Percentiles rank a stretch among this genome's conserved stretches.
Evolutionary conservation across 2,888 invertebrate genomes (phyloP).

Genomic region (Eilema depressum): DNA sequence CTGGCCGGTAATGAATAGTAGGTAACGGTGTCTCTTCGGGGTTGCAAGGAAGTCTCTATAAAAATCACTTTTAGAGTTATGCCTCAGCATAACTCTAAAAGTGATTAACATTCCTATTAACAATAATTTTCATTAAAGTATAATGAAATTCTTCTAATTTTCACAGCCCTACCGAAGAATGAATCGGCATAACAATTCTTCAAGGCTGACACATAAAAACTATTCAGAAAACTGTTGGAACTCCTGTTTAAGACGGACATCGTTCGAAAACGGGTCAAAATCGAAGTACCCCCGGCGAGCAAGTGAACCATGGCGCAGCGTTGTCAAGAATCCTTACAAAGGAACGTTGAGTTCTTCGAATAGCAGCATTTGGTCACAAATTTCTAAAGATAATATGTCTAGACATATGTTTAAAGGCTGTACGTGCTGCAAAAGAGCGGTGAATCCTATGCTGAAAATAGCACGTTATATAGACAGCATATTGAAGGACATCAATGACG

Average conservation of each 20-base stretch:
- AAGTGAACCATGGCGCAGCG: constrained; percentile 62
- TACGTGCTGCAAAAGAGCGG: constrained; percentile 53
- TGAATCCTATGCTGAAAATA: constrained; percentile 72
- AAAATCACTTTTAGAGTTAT: no score
- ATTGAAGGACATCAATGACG: constrained; percentile 65
- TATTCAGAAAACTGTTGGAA: constrained; percentile 58
- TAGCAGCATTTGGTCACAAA: constrained; percentile 54
- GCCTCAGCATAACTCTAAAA: no score
- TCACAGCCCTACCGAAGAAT: constrained; percentile 21
- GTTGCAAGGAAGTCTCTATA: background rate
- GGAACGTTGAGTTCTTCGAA: constrained; percentile 34
- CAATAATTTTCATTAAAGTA: background rate
- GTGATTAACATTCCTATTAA: no score
- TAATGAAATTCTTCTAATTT: background rate
- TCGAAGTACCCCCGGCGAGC: constrained; percentile 33
- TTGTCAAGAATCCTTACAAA: constrained; percentile 38
- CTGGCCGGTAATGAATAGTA: no score
- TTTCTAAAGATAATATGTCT: constrained; percentile 30
- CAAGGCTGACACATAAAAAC: constrained; percentile 40
- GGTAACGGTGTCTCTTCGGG: no score
- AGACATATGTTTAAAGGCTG: constrained; percentile 34
- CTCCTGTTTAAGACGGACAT: constrained; percentile 44
- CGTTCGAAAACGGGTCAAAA: constrained; percentile 37
- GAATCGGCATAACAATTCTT: constrained; percentile 16
- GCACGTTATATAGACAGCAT: constrained; percentile 69